These are phyloP conservation scores for Hylomyscus alleni DNA, from an alignment of 2,797 vertebrate genomes.

Conservation along the genomic window DNA sequence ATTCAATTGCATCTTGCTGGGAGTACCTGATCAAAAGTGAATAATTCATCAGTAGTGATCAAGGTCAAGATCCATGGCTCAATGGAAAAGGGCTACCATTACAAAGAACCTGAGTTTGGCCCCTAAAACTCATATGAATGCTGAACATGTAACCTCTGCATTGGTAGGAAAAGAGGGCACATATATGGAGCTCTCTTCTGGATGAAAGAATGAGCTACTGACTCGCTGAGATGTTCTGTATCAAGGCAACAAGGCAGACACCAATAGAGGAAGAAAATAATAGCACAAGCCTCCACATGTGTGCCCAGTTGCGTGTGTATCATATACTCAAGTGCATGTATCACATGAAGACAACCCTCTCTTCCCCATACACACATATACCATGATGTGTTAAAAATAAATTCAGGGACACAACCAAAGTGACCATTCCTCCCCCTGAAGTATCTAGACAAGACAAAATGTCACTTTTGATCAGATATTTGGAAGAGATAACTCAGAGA, in stretches of 20 bases:
- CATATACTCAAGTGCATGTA: neutral
- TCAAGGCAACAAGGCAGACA: neutral
- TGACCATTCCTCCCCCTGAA: neutral
- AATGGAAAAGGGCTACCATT: neutral
- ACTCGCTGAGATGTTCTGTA: neutral
- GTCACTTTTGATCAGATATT: neutral
- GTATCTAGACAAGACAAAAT: neutral
- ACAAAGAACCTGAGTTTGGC: neutral
- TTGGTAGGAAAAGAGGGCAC: accelerated
- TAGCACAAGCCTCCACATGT: too few relatives aligned
- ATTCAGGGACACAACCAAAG: neutral
- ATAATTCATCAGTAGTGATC: neutral
- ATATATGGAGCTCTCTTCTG: neutral
- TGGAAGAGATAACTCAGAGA: neutral
- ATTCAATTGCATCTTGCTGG: neutral
- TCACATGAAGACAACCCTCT: too few relatives aligned
- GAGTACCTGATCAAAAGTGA: neutral
- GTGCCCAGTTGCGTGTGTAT: neutral
- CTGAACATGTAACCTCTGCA: neutral
- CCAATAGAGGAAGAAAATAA: neutral
- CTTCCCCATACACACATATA: too few relatives aligned
- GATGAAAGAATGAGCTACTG: neutral
- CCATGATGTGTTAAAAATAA: neutral
- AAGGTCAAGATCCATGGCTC: neutral
- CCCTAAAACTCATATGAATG: too few relatives aligned